Evolutionary conservation across 2,113 vertebrate species (phyloP).

Genomic region (Tyto alba): DNA sequence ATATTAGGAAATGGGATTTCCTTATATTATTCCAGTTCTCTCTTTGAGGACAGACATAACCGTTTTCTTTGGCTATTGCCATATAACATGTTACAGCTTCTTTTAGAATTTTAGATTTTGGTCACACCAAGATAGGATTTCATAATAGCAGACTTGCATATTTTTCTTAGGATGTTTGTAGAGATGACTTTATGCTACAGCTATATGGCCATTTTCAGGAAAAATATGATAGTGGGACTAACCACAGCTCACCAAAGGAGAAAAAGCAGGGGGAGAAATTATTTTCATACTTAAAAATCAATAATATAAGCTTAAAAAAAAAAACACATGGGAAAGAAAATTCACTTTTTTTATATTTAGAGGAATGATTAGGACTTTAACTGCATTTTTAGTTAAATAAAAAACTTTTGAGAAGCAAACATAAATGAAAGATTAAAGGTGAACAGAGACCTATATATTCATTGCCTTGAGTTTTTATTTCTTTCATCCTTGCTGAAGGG

Average conservation of each 20-base stretch:
- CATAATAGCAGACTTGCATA: not conserved
- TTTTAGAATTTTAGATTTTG: not conserved
- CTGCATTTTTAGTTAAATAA: conserved; percentile 30
- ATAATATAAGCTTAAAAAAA: not conserved
- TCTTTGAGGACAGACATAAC: not conserved
- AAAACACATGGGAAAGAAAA: not conserved
- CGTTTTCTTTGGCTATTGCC: not conserved
- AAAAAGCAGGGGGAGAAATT: not conserved
- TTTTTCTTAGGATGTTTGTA: not conserved
- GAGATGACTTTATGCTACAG: not conserved
- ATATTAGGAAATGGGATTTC: not conserved
- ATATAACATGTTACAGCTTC: not conserved
- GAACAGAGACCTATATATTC: not conserved
- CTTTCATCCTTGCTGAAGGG: not conserved
- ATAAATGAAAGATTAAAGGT: conserved; percentile 22
- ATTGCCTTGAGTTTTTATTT: not conserved
- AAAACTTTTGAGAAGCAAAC: not conserved
- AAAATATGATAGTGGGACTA: not conserved
- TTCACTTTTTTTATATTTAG: not conserved
- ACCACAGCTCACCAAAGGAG: not conserved
- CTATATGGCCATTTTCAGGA: not conserved
- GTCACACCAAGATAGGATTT: not conserved
- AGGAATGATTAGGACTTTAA: not conserved
- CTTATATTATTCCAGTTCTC: not conserved
- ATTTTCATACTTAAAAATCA: conserved; percentile 19